Conservation (phyloP, 2,888 invertebrate genomes). For the Lydus trimaculatus region DNA sequence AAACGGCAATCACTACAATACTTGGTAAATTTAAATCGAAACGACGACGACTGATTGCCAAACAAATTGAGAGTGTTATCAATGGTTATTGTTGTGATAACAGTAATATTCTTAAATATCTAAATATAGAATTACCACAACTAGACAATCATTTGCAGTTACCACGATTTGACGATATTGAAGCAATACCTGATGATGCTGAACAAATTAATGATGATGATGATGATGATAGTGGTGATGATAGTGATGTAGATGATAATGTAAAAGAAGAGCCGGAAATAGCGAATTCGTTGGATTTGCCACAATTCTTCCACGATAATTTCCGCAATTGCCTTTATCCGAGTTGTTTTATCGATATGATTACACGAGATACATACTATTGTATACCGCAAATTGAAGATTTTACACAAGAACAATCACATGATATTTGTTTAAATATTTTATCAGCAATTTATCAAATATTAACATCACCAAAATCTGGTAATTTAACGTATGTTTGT, state of each 20-base stretch:
- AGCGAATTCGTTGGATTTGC: slow-evolving; percentile 53
- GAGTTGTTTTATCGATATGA: slow-evolving; percentile 72
- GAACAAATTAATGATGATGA: slow-evolving; percentile 33
- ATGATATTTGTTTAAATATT: slow-evolving; percentile 68
- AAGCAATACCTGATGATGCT: slow-evolving; percentile 25
- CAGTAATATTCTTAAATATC: slow-evolving; percentile 68
- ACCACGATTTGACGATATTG: slow-evolving; percentile 20
- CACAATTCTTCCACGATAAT: slow-evolving; percentile 72
- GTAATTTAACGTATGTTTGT: slow-evolving; percentile 43
- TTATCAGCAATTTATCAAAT: slow-evolving; percentile 66
- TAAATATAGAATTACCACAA: slow-evolving; percentile 51
- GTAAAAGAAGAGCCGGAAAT: slow-evolving; percentile 30
- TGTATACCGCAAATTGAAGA: slow-evolving; percentile 78
- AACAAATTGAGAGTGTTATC: slow-evolving; percentile 69
- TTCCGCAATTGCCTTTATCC: slow-evolving; percentile 70
- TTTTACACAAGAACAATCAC: slow-evolving; percentile 67
- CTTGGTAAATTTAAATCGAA: slow-evolving; percentile 68
- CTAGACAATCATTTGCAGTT: slow-evolving; percentile 8
- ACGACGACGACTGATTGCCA: slow-evolving; percentile 64
- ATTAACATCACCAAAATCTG: slow-evolving; percentile 38
- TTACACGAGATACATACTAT: slow-evolving; percentile 70
- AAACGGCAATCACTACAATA: slow-evolving; percentile 74
- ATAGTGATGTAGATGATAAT: slow-evolving; percentile 32
- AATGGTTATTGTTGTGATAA: slow-evolving; percentile 69
- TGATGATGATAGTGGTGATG: slow-evolving; percentile 35